Conservation (phyloP, 2,888 invertebrate species). For the Andrena minutula region DNA sequence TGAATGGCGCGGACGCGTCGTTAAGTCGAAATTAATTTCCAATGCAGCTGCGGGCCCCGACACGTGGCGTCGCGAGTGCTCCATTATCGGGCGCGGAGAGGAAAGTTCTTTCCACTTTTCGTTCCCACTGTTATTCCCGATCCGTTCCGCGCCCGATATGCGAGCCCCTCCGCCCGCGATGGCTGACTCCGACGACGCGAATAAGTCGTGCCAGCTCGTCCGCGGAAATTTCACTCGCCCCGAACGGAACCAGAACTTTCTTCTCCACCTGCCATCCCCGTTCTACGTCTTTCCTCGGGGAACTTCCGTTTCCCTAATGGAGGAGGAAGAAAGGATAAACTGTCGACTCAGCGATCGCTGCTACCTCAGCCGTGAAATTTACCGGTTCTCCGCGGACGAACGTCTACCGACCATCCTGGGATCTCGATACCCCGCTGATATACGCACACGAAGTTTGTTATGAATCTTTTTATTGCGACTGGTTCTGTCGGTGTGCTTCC, state of each 20-base stretch:
- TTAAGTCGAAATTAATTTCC: constrained; percentile 79
- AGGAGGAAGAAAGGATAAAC: constrained; percentile 50
- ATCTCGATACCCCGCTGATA: constrained; percentile 35
- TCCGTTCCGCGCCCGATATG: constrained; percentile 29
- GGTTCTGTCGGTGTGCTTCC: not conserved
- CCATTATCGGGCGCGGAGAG: constrained; percentile 72
- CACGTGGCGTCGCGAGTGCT: constrained; percentile 59
- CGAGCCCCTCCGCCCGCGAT: constrained; percentile 34
- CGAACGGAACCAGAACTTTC: constrained; percentile 34
- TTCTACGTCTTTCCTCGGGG: not conserved
- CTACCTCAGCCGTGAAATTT: constrained; percentile 55
- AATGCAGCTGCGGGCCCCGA: constrained; percentile 71
- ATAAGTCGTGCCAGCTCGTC: constrained; percentile 52
- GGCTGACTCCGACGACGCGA: constrained; percentile 48
- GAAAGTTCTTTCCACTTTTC: constrained; percentile 71
- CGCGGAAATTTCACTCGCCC: constrained; percentile 53
- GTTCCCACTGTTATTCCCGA: constrained; percentile 65
- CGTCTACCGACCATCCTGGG: not conserved
- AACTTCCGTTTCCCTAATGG: constrained; percentile 51
- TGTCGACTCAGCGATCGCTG: constrained; percentile 56
- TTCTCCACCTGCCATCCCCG: not conserved
- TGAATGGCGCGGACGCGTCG: constrained; percentile 37
- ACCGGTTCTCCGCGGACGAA: constrained; percentile 28
- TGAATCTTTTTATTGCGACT: constrained; percentile 19
- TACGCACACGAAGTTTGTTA: constrained; percentile 11